A percentile compares a stretch with the other conserved stretches of the same genome.
Evolutionary conservation across 2,888 invertebrate species (phyloP).

Genomic region (Drosophila fulvimacula): DNA sequence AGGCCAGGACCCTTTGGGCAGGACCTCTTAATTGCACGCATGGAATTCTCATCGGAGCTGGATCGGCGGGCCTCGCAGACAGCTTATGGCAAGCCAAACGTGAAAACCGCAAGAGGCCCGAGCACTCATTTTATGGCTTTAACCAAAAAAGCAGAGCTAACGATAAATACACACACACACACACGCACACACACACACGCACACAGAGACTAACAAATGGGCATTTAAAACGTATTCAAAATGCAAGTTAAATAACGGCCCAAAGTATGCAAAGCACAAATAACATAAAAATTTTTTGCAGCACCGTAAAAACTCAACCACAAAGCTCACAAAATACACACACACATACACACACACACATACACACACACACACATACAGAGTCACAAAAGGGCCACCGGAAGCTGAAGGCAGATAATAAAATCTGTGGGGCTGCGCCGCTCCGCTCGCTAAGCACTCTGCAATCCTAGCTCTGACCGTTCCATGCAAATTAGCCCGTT

Average conservation of each 20-base stretch:
- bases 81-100: slow-evolving; percentile 54
- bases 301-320: slow-evolving; percentile 47
- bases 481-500: slow-evolving; percentile 68
- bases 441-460: slow-evolving; percentile 14
- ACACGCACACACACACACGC: slow-evolving; percentile 5
- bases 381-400: background rate
- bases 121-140: slow-evolving; percentile 61
- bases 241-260: slow-evolving; percentile 73
- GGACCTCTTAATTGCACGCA: slow-evolving; percentile 67
- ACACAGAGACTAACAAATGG: slow-evolving; percentile 36
- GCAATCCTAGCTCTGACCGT: slow-evolving; percentile 27
- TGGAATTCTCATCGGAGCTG: slow-evolving; percentile 29
- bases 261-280: slow-evolving; percentile 74
- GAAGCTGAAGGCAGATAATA: slow-evolving; percentile 21
- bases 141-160: slow-evolving; percentile 19
- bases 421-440: slow-evolving; percentile 26
- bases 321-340: slow-evolving; percentile 29
- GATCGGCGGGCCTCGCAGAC: slow-evolving; percentile 5
- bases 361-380: slow-evolving; percentile 7
- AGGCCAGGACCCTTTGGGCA: slow-evolving; percentile 31
- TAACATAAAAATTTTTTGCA: slow-evolving; percentile 58
- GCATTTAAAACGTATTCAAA: slow-evolving; percentile 73
- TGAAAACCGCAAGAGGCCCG: slow-evolving; percentile 63
- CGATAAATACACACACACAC: slow-evolving; percentile 14
- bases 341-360: slow-evolving; percentile 11